phyloP scores from a whole-genome alignment of 2,888 invertebrate genomes.

The Eristalis pertinax region DNA sequence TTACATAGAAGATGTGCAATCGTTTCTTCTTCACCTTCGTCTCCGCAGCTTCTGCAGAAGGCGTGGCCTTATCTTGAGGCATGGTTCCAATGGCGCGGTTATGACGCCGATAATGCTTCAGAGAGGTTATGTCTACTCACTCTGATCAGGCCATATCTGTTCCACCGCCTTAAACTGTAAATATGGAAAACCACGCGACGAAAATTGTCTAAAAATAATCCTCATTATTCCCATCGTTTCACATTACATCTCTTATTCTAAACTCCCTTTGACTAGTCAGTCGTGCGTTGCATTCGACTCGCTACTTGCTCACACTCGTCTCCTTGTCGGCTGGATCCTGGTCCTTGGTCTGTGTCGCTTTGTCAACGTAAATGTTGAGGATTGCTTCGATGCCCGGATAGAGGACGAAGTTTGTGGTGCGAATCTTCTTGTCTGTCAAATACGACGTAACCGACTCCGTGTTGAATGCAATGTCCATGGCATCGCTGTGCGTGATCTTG shows the following conservation, averaged over 20 bases:
- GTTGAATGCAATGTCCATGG: constrained; percentile 82
- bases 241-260: constrained; percentile 6
- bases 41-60: too few species aligned
- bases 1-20: too few species aligned
- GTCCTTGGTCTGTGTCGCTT: constrained; percentile 74
- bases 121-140: too few species aligned
- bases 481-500: constrained; percentile 82
- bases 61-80: too few species aligned
- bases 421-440: constrained; percentile 79
- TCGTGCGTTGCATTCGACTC: background rate
- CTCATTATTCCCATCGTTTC: constrained; percentile 5
- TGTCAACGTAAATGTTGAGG: constrained; percentile 79
- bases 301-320: constrained; percentile 19
- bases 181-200: background rate
- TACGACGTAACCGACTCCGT: constrained; percentile 80
- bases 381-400: constrained; percentile 81
- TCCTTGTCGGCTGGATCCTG: constrained; percentile 29
- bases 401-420: constrained; percentile 78
- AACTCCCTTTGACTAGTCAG: constrained; percentile 7
- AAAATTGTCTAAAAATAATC: background rate
- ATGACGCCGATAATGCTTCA: too few species aligned
- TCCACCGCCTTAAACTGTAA: too few species aligned
- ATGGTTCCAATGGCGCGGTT: too few species aligned
- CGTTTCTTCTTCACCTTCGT: too few species aligned
- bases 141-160: too few species aligned